Evolutionary conservation across 2,797 vertebrate species (phyloP).

Genomic region (Esox masquinongy): DNA sequence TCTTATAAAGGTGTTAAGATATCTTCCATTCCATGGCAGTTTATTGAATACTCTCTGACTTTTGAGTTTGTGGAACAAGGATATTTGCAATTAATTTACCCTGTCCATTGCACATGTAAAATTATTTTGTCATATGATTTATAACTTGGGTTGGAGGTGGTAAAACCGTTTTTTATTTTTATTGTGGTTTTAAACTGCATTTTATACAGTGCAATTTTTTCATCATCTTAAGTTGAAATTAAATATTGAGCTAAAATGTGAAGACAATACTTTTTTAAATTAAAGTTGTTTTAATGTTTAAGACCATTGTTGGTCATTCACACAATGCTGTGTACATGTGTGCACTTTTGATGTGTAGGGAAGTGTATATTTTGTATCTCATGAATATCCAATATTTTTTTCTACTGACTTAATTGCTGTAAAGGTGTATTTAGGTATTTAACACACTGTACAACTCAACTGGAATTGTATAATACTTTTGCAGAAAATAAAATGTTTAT

Average conservation of each 20-base stretch:
- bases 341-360: conserved; percentile 41
- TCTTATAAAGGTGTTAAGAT: neutral
- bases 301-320: conserved; percentile 25
- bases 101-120: conserved; percentile 45
- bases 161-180: neutral
- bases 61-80: neutral
- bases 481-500: conserved; percentile 74
- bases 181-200: conserved; percentile 13
- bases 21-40: neutral
- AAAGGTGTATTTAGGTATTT: conserved; percentile 78
- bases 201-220: conserved; percentile 28
- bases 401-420: conserved; percentile 70
- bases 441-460: conserved; percentile 70
- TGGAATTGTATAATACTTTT: conserved; percentile 77
- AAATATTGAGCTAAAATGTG: conserved; percentile 23
- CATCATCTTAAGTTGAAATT: conserved; percentile 4
- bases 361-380: conserved; percentile 70
- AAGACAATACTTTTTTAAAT: conserved; percentile 37
- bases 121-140: conserved; percentile 13
- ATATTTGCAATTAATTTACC: conserved; percentile 2
- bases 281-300: conserved; percentile 47
- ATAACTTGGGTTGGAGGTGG: neutral
- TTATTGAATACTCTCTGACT: neutral
- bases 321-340: conserved; percentile 34
- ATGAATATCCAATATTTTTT: conserved; percentile 65